Conservation (phyloP, 2,888 invertebrate genomes). For the Chalcis sispes region DNA sequence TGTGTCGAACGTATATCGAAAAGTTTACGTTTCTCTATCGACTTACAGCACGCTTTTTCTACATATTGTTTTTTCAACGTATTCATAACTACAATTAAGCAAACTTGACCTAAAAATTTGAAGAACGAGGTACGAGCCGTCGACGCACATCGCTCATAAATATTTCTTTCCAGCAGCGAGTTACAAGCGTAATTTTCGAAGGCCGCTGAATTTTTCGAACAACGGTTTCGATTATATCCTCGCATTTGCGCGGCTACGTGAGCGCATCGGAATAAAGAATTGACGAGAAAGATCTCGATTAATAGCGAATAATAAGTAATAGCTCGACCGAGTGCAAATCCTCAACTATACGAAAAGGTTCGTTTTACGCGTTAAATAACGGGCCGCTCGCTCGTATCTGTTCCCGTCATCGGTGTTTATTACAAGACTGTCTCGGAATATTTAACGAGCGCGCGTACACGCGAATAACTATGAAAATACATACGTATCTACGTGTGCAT, state of each 20-base stretch:
- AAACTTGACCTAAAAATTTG: slow-evolving; percentile 39
- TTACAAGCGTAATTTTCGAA: neutral
- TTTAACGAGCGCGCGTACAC: neutral
- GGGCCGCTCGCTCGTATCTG: too few relatives aligned
- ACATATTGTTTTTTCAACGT: neutral
- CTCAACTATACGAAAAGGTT: too few relatives aligned
- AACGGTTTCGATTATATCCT: neutral
- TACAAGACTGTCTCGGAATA: slow-evolving; percentile 33
- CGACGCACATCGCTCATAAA: too few relatives aligned
- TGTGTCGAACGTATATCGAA: too few relatives aligned
- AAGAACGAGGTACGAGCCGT: too few relatives aligned
- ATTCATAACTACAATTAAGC: too few relatives aligned
- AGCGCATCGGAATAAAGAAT: slow-evolving; percentile 39
- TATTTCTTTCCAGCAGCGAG: neutral
- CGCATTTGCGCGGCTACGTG: too few relatives aligned
- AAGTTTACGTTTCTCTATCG: neutral
- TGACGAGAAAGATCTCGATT: slow-evolving; percentile 12
- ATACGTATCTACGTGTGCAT: neutral
- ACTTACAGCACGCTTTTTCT: neutral
- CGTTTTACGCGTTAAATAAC: too few relatives aligned
- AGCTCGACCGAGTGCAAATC: too few relatives aligned
- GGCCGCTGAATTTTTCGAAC: neutral
- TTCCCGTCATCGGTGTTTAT: too few relatives aligned
- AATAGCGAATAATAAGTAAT: neutral
- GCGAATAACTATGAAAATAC: too few relatives aligned